phyloP scores from a whole-genome alignment of 2,113 vertebrate species.

The Myotis davidii region DNA sequence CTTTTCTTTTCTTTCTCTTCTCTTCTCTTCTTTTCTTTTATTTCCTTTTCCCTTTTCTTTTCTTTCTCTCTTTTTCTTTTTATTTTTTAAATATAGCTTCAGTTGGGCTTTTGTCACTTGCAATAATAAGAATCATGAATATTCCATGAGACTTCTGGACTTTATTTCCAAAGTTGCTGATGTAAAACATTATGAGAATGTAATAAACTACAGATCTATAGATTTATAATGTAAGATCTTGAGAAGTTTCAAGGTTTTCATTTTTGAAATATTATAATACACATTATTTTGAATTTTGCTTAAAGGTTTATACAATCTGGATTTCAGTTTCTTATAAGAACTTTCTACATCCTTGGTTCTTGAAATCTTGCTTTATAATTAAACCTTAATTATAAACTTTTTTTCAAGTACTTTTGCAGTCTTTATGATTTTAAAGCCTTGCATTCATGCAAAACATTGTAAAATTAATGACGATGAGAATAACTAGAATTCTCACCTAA shows the following conservation, averaged over 20 bases:
- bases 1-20: neutral
- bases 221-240: neutral
- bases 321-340: neutral
- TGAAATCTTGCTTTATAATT: neutral
- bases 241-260: neutral
- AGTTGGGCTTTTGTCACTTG: neutral
- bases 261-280: neutral
- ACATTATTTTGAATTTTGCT: conserved; percentile 22
- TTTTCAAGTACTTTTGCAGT: neutral
- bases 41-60: neutral
- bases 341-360: neutral
- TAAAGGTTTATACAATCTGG: neutral
- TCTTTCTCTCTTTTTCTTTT: too few species aligned
- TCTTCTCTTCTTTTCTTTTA: neutral
- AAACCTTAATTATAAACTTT: neutral
- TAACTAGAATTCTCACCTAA: neutral
- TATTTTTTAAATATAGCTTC: neutral
- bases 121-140: neutral
- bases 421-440: neutral
- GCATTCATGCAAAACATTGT: neutral
- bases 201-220: neutral
- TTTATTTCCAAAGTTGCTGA: neutral
- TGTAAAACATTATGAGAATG: neutral
- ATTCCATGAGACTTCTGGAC: neutral
- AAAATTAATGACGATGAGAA: neutral